Evolutionary conservation across 1,140 invertebrate genomes (phyloP), one percentile per base, ranked within the genome.

Genomic region (Lethrus apterus): DNA sequence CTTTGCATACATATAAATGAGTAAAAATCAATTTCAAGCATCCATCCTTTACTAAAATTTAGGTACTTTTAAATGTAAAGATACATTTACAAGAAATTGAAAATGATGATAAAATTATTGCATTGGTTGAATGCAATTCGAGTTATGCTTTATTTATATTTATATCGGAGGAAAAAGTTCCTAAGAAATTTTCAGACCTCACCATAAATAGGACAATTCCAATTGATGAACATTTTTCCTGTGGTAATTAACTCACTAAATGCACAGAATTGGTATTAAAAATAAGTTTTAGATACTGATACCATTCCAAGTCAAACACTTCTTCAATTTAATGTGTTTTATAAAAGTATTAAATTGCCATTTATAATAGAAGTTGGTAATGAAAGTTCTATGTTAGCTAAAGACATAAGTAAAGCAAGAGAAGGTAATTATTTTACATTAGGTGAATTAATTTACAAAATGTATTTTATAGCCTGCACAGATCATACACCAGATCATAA

Each of bases 161-260:
- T 51, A 67, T 73, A 29, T 71, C 73, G 18, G 70, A 74, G 8
- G 71, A 71, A 55, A 70, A 62, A 52, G 76, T 78, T 53, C 82
- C 82, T 8, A 73, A 73, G 64, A 74, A 75, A 17, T 78, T 81
- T 46, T 78, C 77, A 14, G 83, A 86, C 66, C 66, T 87, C 50
- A 76, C 77, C 5, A 74, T 86, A 58, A 83, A 86, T 67, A 76
- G 75, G 59, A 74, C 83, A 30, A 69, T 88, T 52, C 83, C 84
- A n/a, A 77, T 89, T 36, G 79, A 86, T 68, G 72, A 75, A 51
- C 77, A 77, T 55, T 86, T 88, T 66, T 78, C 78, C 62, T 87
- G 80, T 72, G 79, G 84, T 71, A 80, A 84, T 60, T 79, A 78
- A 80, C 3, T 11, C n/a, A 38, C 15, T 2, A 14, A 14, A 9